Evolutionary conservation across 2,113 vertebrate genomes (phyloP).

Genomic region (Terrapene triunguis): DNA sequence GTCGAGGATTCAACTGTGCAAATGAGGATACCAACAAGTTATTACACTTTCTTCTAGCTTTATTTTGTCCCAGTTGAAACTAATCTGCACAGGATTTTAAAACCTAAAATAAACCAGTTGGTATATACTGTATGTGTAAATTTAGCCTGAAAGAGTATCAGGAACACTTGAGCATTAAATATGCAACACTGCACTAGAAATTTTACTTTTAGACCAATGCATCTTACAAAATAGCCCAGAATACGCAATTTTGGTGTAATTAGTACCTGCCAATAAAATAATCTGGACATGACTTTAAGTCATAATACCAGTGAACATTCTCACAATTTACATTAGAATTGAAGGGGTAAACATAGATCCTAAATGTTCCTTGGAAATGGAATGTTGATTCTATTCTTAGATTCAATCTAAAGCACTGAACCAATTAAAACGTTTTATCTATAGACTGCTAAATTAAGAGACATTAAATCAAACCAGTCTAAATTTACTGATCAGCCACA

Average conservation of each 20-base stretch:
- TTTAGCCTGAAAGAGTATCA: constrained; percentile 44
- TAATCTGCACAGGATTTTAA: constrained; percentile 41
- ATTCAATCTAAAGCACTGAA: constrained; percentile 52
- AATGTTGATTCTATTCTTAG: constrained; percentile 56
- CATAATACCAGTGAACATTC: constrained; percentile 48
- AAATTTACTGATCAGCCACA: constrained; percentile 26
- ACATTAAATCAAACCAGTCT: constrained; percentile 30
- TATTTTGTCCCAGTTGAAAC: constrained; percentile 30
- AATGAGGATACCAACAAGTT: constrained; percentile 50
- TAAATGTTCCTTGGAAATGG: constrained; percentile 79
- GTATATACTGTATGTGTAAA: constrained; percentile 31
- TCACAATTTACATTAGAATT: constrained; percentile 66
- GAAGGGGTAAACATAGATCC: constrained; percentile 61
- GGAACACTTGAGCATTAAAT: constrained; percentile 36
- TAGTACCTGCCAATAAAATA: constrained; percentile 76
- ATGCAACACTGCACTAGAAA: constrained; percentile 55
- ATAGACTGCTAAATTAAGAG: constrained; percentile 31
- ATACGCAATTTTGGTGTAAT: constrained; percentile 54
- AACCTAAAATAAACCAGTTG: constrained; percentile 55
- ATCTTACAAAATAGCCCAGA: constrained; percentile 44
- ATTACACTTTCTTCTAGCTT: constrained; percentile 53
- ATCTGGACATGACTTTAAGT: constrained; percentile 75
- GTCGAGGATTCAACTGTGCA: constrained; percentile 37
- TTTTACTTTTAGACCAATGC: constrained; percentile 45
- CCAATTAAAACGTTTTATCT: constrained; percentile 46